Percentiles rank a stretch among this genome's conserved stretches.
These are phyloP conservation scores for Hedychridium roseum DNA, from an alignment of 2,888 invertebrate species.

Conservation along the genomic window DNA sequence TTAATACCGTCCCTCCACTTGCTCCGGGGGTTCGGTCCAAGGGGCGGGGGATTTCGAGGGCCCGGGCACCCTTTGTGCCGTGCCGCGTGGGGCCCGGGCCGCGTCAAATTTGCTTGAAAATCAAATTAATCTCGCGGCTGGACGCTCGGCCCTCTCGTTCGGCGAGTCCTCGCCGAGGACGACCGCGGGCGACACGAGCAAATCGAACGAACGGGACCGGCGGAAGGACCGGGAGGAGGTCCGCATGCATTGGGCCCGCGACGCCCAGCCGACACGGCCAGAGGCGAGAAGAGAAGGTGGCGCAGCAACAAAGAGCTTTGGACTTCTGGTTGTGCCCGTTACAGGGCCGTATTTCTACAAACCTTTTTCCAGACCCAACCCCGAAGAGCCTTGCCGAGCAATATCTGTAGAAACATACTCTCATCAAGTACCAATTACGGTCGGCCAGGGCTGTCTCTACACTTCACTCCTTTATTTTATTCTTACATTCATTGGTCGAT, in stretches of 20 bases:
- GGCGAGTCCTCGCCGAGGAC: constrained; percentile 15
- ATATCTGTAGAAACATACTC: too few species aligned
- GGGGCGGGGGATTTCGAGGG: constrained; percentile 22
- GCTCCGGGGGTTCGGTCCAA: constrained; percentile 5
- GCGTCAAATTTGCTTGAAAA: constrained; percentile 60
- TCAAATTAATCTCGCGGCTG: constrained; percentile 59
- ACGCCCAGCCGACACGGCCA: constrained; percentile 45
- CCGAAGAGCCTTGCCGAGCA: too few species aligned
- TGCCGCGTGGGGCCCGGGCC: constrained; percentile 45
- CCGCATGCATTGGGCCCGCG: constrained; percentile 47
- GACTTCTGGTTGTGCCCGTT: constrained; percentile 51
- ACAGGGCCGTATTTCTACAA: constrained; percentile 43
- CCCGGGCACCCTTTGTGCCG: constrained; percentile 47
- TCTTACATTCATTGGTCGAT: too few species aligned
- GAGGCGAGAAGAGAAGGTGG: constrained; percentile 60
- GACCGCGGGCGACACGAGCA: constrained; percentile 51
- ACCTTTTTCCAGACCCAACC: background rate
- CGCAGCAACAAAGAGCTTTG: constrained; percentile 59
- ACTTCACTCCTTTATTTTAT: too few species aligned
- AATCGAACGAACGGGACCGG: constrained; percentile 50
- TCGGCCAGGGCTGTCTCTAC: too few species aligned
- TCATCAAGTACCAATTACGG: too few species aligned
- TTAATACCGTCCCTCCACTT: constrained; percentile 26
- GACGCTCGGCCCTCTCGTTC: constrained; percentile 36
- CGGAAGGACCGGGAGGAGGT: constrained; percentile 32